Evolutionary conservation across 2,888 invertebrate species (phyloP).

Genomic region (Caenorhabditis auriculariae): DNA sequence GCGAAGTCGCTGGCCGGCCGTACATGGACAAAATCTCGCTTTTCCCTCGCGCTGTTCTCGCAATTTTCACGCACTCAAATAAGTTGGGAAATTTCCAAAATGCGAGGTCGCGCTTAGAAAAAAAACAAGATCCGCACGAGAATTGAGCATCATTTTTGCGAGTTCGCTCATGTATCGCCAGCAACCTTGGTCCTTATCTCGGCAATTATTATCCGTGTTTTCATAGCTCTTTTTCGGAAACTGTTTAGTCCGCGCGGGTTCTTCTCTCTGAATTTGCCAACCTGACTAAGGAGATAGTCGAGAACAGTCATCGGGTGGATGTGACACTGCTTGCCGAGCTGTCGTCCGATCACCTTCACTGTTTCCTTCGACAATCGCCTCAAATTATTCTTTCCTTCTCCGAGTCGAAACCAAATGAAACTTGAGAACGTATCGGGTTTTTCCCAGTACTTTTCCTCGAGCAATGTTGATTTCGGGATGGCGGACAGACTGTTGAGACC

Average conservation of each 20-base stretch:
- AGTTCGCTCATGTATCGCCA: neutral
- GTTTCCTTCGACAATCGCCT: constrained; percentile 86
- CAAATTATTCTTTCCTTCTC: constrained; percentile 16
- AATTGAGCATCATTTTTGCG: neutral
- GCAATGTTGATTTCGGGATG: constrained; percentile 83
- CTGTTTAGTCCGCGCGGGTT: neutral
- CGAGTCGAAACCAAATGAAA: constrained; percentile 67
- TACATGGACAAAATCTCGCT: no score
- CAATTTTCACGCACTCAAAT: no score
- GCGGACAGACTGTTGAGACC: constrained; percentile 84
- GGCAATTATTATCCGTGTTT: neutral
- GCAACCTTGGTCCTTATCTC: no score
- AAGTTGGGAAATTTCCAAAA: no score
- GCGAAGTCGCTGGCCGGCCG: no score
- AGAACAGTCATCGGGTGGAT: constrained; percentile 92
- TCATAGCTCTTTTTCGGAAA: neutral
- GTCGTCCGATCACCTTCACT: constrained; percentile 90
- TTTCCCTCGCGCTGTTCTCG: no score
- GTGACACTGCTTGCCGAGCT: constrained; percentile 93
- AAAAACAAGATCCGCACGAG: no score
- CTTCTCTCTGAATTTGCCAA: constrained; percentile 8
- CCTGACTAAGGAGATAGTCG: constrained; percentile 77
- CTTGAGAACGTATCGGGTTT: constrained; percentile 94
- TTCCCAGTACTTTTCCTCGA: constrained; percentile 83
- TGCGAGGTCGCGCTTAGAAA: no score